Percentiles rank a stretch among this genome's conserved stretches.
Conservation (phyloP, 53 echinoderm and acorn worm genomes). For the Henricia sp. region DNA sequence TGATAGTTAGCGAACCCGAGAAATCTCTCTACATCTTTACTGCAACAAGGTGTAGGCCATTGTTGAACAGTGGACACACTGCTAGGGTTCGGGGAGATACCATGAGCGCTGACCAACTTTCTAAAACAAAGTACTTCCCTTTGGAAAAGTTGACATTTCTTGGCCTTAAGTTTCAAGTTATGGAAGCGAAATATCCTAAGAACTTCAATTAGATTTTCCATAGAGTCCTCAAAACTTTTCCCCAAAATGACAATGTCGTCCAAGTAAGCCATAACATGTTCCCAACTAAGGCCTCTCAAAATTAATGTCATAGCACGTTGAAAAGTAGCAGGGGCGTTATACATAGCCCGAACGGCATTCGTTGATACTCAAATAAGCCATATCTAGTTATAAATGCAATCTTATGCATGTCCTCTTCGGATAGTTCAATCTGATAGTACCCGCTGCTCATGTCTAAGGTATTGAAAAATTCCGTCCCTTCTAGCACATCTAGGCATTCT, state of each 20-base stretch:
- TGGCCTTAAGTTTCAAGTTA: conserved; percentile 52
- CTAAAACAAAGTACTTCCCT: conserved; percentile 44
- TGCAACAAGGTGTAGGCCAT: conserved; percentile 21
- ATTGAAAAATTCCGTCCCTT: conserved; percentile 58
- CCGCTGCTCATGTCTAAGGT: conserved; percentile 57
- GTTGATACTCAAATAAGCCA: conserved; percentile 24
- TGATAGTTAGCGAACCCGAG: too few species aligned
- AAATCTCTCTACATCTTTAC: conserved; percentile 41
- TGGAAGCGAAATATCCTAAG: conserved; percentile 18
- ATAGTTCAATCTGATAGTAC: conserved; percentile 65
- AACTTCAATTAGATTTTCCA: conserved; percentile 39
- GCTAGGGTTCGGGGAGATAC: conserved; percentile 23
- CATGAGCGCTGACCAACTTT: conserved; percentile 12
- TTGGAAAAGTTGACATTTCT: conserved; percentile 40
- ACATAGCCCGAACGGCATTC: conserved; percentile 52
- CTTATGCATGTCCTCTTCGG: conserved; percentile 56
- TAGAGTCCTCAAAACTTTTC: conserved; percentile 45
- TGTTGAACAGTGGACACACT: background rate
- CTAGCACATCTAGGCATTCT: conserved; percentile 69
- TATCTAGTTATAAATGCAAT: conserved; percentile 57
- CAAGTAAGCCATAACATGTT: conserved; percentile 53
- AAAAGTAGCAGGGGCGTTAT: conserved; percentile 40
- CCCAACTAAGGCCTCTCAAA: conserved; percentile 33
- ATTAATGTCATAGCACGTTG: conserved; percentile 9
- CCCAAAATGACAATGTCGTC: conserved; percentile 65